These are phyloP conservation scores for Pterocles gutturalis DNA, from an alignment of 2,113 vertebrate species.

Conservation along the genomic window DNA sequence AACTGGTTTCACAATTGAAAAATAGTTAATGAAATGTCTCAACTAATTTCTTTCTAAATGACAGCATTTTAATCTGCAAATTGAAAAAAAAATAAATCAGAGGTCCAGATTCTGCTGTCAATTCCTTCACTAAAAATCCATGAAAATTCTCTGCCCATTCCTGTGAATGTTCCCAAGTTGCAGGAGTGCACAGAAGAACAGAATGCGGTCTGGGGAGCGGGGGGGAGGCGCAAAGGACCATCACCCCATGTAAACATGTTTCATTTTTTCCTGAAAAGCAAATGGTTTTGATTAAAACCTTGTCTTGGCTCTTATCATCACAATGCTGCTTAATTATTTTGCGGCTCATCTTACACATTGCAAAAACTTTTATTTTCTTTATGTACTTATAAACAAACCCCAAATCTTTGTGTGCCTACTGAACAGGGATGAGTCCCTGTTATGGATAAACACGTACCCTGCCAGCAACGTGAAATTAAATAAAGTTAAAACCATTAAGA, in stretches of 20 bases:
- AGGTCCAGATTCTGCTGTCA: neutral
- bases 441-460: fast-evolving
- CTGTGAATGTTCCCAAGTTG: neutral
- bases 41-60: neutral
- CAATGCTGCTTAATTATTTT: neutral
- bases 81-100: too few relatives aligned
- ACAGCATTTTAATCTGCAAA: neutral
- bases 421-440: neutral
- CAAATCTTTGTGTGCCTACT: neutral
- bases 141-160: neutral
- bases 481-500: neutral
- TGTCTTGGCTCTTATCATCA: neutral
- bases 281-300: neutral
- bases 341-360: neutral
- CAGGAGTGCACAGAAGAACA: neutral
- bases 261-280: neutral
- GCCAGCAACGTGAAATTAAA: neutral
- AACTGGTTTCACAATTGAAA: neutral
- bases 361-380: neutral
- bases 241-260: neutral
- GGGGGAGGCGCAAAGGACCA: neutral
- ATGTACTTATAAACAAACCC: neutral
- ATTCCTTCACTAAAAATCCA: neutral
- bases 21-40: neutral
- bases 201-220: neutral